phyloP scores from a whole-genome alignment of 2,888 invertebrate genomes.

The Anoplius nigerrimus region DNA sequence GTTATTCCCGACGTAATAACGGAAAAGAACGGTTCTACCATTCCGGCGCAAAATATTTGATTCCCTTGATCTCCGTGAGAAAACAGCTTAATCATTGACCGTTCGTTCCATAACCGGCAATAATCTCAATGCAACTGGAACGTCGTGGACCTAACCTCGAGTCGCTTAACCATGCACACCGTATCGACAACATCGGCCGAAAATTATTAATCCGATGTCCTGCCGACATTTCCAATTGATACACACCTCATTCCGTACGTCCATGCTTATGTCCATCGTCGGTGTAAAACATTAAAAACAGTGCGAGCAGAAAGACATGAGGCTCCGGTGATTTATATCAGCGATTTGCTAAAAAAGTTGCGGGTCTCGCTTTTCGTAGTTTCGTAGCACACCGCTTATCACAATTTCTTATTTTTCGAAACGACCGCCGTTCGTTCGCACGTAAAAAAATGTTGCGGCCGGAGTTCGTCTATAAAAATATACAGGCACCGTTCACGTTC shows the following conservation, averaged over 20 bases:
- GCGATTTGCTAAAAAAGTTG: constrained; percentile 30
- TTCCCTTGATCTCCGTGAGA: too few species aligned
- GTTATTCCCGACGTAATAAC: too few species aligned
- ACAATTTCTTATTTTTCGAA: constrained; percentile 21
- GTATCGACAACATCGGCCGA: too few species aligned
- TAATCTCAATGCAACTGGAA: constrained; percentile 28
- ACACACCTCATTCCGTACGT: constrained; percentile 60
- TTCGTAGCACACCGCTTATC: constrained; percentile 16
- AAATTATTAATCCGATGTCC: too few species aligned
- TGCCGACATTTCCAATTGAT: background rate
- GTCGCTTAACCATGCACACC: background rate
- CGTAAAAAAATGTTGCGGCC: constrained; percentile 29
- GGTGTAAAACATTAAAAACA: constrained; percentile 63
- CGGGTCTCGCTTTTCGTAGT: too few species aligned
- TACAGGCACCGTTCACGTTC: constrained; percentile 14
- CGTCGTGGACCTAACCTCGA: constrained; percentile 38
- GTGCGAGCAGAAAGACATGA: constrained; percentile 56
- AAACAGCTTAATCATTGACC: too few species aligned
- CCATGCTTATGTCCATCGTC: constrained; percentile 61
- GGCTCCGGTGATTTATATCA: constrained; percentile 53
- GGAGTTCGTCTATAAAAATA: constrained; percentile 33
- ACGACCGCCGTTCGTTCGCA: constrained; percentile 12
- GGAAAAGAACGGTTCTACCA: too few species aligned
- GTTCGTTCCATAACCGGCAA: constrained; percentile 21
- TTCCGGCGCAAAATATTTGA: too few species aligned